phyloP scores from a whole-genome alignment of 1,140 invertebrate species.

The Tetragnatha versicolor region DNA sequence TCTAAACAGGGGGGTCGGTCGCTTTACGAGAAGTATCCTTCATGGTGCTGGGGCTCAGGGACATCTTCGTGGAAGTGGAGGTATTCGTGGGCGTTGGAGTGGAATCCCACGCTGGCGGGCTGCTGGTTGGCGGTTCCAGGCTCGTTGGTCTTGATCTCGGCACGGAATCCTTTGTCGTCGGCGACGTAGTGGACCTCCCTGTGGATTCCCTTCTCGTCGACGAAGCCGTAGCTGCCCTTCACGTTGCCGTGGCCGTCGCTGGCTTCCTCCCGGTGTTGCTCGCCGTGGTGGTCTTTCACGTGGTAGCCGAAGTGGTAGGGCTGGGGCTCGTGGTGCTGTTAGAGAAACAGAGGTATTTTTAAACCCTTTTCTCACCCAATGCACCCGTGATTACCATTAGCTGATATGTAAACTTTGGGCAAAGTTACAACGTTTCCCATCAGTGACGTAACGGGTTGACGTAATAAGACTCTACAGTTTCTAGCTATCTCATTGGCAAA shows the following conservation, averaged over 20 bases:
- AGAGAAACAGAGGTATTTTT: too few relatives aligned
- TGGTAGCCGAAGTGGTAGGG: conserved; percentile 56
- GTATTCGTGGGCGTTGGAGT: conserved; percentile 36
- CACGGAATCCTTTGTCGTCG: conserved; percentile 58
- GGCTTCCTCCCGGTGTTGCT: conserved; percentile 50
- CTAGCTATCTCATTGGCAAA: too few relatives aligned
- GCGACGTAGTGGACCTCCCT: conserved; percentile 58
- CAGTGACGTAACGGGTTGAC: too few relatives aligned
- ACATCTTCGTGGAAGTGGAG: conserved; percentile 44
- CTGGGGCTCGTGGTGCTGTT: conserved; percentile 14
- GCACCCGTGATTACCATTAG: too few relatives aligned
- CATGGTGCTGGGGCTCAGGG: conserved; percentile 12
- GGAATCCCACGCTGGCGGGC: conserved; percentile 45
- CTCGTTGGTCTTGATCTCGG: conserved; percentile 58
- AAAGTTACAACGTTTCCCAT: too few relatives aligned
- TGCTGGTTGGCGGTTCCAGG: conserved; percentile 57
- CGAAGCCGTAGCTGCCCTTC: conserved; percentile 53
- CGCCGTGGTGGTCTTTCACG: conserved; percentile 45
- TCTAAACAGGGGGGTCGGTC: too few relatives aligned
- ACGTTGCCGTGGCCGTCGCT: conserved; percentile 56
- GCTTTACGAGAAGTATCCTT: conserved; percentile 13
- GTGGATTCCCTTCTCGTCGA: conserved; percentile 55
- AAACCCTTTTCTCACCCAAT: too few relatives aligned
- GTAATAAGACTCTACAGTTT: too few relatives aligned
- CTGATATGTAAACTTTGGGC: too few relatives aligned